Base-by-base conservation (phyloP, 2,888 invertebrate species). In the Agonopterix subpropinquella region DNA sequence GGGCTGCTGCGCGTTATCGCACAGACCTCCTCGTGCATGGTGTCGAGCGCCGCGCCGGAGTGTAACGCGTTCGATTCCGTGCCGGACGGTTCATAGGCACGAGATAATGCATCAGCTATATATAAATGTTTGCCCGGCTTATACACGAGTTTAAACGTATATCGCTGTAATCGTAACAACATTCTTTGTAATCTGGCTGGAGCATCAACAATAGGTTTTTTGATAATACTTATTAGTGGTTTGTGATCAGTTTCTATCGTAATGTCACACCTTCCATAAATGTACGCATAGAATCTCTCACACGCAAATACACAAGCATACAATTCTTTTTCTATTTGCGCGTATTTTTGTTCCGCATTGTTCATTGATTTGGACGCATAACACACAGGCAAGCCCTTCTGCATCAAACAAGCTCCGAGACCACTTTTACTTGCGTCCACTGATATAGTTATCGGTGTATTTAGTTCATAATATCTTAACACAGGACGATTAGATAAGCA, bases 311-410 rank as follows among this genome's bases (percentile, higher is more conserved):
- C 52, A 45, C 49, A 45, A 2, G 56, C 56, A 11, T 47, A 53
- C 8, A 56, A 39, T 45, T 58, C 56, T 51, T 55, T 58, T 47
- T 58, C 55, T 1, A 57, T 55, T 47, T 54, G 54, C 8, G 55
- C 53, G 41, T 55, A 53, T n/a, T 37, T 39, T 45, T 53, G 50
- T 45, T 55, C 48, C 13, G 54, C 43, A 35, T 39, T 48, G 11
- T 45, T 54, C 41, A 57, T 39, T 4, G 53, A 47, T 41, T 51
- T 53, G 11, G 54, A 57, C 7, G 52, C 54, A 41, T 52, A 54
- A 36, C 47, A 48, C 8, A 52, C 54, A 61, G 43, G 42, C 51
- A 54, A 35, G 52, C 57, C 37, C 8, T 37, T 13, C 13, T 13
- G 13, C 13, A 13, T 13, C 13, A 13, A 13, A 13, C 13, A 13